Evolutionary conservation across 2,888 invertebrate species (phyloP), one percentile per base, ranked within the genome.

Genomic region (Ectemnius cavifrons): DNA sequence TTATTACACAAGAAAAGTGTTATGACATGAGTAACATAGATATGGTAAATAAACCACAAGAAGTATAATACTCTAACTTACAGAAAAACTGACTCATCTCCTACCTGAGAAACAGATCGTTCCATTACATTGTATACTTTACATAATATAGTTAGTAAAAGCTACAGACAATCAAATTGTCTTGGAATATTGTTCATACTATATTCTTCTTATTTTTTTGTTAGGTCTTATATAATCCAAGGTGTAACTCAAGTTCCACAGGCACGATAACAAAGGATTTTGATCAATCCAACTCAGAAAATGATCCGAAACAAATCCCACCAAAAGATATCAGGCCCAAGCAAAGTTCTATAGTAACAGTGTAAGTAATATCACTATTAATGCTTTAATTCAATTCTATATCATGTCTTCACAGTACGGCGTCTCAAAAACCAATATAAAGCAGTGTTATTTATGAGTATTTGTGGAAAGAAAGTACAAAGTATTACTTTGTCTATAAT

Each of bases 291-390:
- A 8, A 37, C 11, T 37, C 37, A 37, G 8, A 37, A 6, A 6
- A 11, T 37, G 37, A 37, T 37, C 37, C 37, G 8, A 37, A 37
- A 11, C 37, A 64, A 8, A 11, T 2, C 37, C 1, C 62, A 4
- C 58, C 63, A 16, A 80, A 81, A 18, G 83, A 83, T 63, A 57
- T 67, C 3, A 85, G 83, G 46, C 80, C 86, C 45, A 90, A 89
- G 71, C 93, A 93, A 84, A 91, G 91, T 78, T 93, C 93, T 73
- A 78, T 93, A 67, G 91, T 93, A 66, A 93, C 93, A 4, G 92
- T 93, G 93, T 93, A 88, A 92, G 92, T 91, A 79, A 27, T 20
- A 52, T 68, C 11, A 59, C 52, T 13, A 61, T 63, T 47, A 47
- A 61, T 47, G 23, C 23, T 3, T 23, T 3, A 23, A 23, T 23